Conservation (phyloP, 2,797 vertebrate genomes). For the Muraenolepis orangiensis region DNA sequence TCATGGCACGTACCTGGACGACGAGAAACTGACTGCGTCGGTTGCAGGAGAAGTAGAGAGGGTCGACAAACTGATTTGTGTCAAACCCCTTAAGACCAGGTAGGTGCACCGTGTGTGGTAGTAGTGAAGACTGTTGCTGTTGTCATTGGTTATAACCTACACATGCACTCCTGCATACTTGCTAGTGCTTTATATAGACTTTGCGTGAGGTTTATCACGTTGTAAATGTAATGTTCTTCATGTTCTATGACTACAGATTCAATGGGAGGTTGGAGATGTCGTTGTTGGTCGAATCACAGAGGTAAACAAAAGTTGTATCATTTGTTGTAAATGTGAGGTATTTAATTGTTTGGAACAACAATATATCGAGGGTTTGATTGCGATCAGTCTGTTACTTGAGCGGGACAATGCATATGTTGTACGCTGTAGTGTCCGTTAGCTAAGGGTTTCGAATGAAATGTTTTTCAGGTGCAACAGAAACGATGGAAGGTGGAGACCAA, state of each 20-base stretch:
- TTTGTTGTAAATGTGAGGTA: not conserved
- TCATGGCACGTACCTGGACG: constrained; percentile 93
- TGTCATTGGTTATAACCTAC: not conserved
- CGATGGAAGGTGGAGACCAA: constrained; percentile 98
- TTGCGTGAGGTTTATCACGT: not conserved
- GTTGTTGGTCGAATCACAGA: constrained; percentile 95
- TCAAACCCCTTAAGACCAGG: constrained; percentile 89
- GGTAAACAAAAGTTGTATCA: constrained; percentile 62
- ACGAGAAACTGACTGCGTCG: constrained; percentile 91
- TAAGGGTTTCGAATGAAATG: not conserved
- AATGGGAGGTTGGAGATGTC: constrained; percentile 99
- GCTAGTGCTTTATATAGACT: not conserved
- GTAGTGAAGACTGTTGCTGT: not conserved
- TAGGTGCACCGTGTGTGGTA: constrained; percentile 34
- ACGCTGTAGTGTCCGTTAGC: not conserved
- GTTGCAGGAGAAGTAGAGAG: constrained; percentile 95
- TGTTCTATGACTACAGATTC: constrained; percentile 72
- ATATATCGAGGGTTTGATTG: not conserved
- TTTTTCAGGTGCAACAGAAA: constrained; percentile 90
- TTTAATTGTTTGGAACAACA: not conserved
- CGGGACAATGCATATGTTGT: not conserved
- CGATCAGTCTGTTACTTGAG: not conserved
- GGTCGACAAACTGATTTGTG: constrained; percentile 95
- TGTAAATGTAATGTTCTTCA: not conserved
- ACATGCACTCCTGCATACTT: not conserved